Evolutionary conservation across 2,797 vertebrate genomes (phyloP).

Genomic region (Periophthalmus magnuspinnatus): DNA sequence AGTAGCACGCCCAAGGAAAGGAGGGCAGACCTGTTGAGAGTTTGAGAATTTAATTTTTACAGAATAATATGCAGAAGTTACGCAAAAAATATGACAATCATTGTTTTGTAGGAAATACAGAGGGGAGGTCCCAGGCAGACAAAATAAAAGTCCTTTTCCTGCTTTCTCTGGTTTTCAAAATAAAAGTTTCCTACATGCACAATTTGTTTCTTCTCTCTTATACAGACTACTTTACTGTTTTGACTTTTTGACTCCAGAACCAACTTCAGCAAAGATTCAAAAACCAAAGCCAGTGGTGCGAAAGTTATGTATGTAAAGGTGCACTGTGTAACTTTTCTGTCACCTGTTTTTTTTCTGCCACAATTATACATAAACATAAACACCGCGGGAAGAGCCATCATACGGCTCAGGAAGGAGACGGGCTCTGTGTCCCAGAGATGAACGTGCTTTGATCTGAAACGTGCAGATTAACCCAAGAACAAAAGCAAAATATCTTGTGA

Average conservation of each 20-base stretch:
- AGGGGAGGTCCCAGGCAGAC: conserved; percentile 58
- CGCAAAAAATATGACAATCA: conserved; percentile 79
- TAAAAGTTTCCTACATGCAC: conserved; percentile 76
- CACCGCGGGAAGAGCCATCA: too few species aligned
- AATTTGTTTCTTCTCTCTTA: neutral
- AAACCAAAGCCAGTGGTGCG: neutral
- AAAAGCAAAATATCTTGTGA: too few species aligned
- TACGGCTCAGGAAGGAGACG: too few species aligned
- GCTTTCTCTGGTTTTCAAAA: conserved; percentile 74
- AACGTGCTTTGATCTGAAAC: too few species aligned
- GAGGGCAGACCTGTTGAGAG: conserved; percentile 37
- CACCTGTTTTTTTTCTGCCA: too few species aligned
- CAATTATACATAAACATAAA: too few species aligned
- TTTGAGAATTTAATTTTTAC: conserved; percentile 45
- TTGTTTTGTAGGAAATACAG: conserved; percentile 61
- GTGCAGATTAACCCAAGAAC: too few species aligned
- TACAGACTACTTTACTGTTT: neutral
- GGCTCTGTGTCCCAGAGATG: too few species aligned
- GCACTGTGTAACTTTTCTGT: too few species aligned
- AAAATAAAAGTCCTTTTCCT: conserved; percentile 62
- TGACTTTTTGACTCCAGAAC: too few species aligned
- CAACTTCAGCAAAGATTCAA: neutral
- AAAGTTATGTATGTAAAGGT: too few species aligned
- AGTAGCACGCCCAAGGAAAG: conserved; percentile 29
- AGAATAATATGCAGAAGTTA: conserved; percentile 78